Evolutionary conservation across 1,140 invertebrate genomes (phyloP), one percentile per base, ranked within the genome.

Genomic region (Saccostrea glomerata): DNA sequence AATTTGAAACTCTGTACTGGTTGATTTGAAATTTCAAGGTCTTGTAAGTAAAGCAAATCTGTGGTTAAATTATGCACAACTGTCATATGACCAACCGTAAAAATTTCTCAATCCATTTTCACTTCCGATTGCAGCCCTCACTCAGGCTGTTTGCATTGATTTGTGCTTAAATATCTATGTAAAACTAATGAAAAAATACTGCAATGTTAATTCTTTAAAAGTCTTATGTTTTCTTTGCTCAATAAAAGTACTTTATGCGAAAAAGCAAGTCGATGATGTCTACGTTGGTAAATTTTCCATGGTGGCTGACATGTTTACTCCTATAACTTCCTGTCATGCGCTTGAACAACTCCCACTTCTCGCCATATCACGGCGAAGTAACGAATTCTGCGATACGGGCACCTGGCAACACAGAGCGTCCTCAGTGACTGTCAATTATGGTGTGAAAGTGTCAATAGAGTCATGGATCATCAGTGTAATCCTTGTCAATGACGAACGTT

Each of bases 371-470:
- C 91, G 89, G 15, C 25, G 12, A 55, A 30, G 47, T 86, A 54
- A 60, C 86, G 88, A 85, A 85, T 12, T 58, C 84, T 47, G 84
- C 87, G 73, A 85, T 66, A 90, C 85, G 86, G 25, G 88, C 85
- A 90, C 91, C 86, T 92, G 91, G 87, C 90, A 91, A 92, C 90
- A 60, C 54, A 82, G 56, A 89, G 91, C 91, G 91, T 92, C 91
- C 91, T 91, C 84, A 63, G 90, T 88, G 88, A 92, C 89, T 86
- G 88, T 58, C 86, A 77, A 77, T 77, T 30, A 77, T 77, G 23
- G 70, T 77, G 70, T 77, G 70, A 77, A 77, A 77, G 70, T 77
- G 70, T 77, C 70, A 77, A 77, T 77, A 77, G 13, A 77, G 70
- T 77, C 70, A 77, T 77, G 70, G 70, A 77, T 77, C 70, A 77